Evolutionary conservation across 2,113 vertebrate species (phyloP), one percentile per base, ranked within the genome.

Genomic region (Phodopus roborovskii): DNA sequence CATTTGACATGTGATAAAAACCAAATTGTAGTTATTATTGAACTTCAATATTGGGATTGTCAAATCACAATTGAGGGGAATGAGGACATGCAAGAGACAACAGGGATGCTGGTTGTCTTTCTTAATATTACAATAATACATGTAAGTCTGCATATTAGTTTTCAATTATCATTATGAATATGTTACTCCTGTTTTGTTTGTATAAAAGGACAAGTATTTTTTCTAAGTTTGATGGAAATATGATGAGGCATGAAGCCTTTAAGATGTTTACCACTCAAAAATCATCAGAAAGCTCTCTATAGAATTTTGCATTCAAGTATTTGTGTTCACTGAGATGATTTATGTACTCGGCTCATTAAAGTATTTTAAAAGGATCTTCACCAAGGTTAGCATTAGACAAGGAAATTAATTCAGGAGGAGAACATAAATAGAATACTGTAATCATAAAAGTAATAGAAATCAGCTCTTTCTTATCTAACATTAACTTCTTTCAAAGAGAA

Each of bases 361-460:
- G 66, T 90, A 62, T 94, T 96, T 97, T 95, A 84, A 95, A 96
- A 85, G 74, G 64, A 73, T 92, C 58, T 48, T 91, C 91, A 83
- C 75, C 70, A 96, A 97, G 94, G 82, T 94, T 91, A 97, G 7
- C 66, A 95, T 95, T 94, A 96, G 87, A 96, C 81, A 96, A 96
- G 75, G 48, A 96, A 97, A 97, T 96, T 95, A 97, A 96, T 95
- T 97, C 94, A 90, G 36, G 45, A 64, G 68, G 73, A 95, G 94
- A 92, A 92, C 95, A 97, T 96, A 96, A 96, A 95, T 96, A 96
- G 92, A 96, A 89, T 77, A 56, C 39, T 62, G 22, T 81, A 95
- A 95, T 96, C 96, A 95, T 90, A 97, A 95, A 96, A 90, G 91
- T 96, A 97, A 96, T 83, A 94, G 83, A 96, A 96, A 97, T 97